Percentiles rank a stretch among this genome's conserved stretches.
phyloP scores from a whole-genome alignment of 2,113 vertebrate species.

The Baryphthengus martii region DNA sequence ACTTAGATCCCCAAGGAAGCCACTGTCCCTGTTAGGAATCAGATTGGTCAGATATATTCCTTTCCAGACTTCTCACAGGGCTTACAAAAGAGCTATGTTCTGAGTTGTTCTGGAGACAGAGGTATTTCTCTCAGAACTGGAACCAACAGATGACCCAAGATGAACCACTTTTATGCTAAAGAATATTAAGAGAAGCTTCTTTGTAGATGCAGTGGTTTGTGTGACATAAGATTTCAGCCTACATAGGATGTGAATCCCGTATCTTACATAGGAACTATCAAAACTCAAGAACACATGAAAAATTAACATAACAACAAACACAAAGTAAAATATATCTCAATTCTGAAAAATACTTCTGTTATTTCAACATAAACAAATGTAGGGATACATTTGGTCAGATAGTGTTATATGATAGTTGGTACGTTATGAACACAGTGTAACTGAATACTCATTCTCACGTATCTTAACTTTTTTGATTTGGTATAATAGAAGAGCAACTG shows the following conservation, averaged over 20 bases:
- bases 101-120: not conserved
- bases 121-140: not conserved
- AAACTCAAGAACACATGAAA: not conserved
- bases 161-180: not conserved
- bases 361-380: not conserved
- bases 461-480: not conserved
- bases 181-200: not conserved
- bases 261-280: not conserved
- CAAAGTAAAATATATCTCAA: not conserved
- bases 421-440: not conserved
- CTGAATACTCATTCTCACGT: not conserved
- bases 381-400: rapidly evolving
- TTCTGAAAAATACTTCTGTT: not conserved
- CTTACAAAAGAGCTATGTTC: not conserved
- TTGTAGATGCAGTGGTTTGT: not conserved
- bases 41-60: not conserved
- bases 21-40: not conserved
- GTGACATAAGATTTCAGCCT: not conserved
- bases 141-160: not conserved
- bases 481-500: not conserved
- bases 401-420: not conserved
- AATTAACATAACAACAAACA: not conserved
- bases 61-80: not conserved
- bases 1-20: not conserved
- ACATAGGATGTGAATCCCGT: not conserved